Evolutionary conservation across 2,797 vertebrate genomes (phyloP), one percentile per base, ranked within the genome.

Genomic region (Hippoglossus hippoglossus): DNA sequence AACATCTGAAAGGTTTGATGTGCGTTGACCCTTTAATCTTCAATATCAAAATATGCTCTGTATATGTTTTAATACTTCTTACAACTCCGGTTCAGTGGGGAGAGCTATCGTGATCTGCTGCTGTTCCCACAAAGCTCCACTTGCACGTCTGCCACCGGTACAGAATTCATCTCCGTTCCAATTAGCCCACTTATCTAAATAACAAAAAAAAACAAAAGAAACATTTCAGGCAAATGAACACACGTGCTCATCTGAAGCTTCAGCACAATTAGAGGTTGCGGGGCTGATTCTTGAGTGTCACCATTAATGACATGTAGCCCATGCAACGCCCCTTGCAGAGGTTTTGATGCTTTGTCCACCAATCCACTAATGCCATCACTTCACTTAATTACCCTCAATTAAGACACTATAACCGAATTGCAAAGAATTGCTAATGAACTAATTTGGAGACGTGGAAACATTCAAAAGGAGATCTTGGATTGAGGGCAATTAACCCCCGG

Each of bases 321-420:
- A 77, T 83, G 85, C 84, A 79, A 76, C 64, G 82, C 81, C 79
- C 66, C 77, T 77, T 31, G 79, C 85, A 63, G 46, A 55, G 81
- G 85, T 91, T 91, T 93, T 91, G 87, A 91, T 91, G 90, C 90
- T 90, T 93, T 93, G 91, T 93, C 87, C 87, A 63, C 71, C 86
- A 72, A 70, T 59, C 89, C 87, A 88, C 88, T 90, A 92, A 90
- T 88, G 79, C 88, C 86, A 94, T 93, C 90, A 91, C 92, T 94
- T 92, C 90, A 93, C 84, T 93, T 94, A 93, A 94, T 94, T 94
- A 82, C 91, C 90, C 88, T 83, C 90, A 94, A 94, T 94, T 94
- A 94, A 83, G 85, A 92, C 85, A 85, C 89, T 84, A 93, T 89
- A 90, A 84, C 90, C 89, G 81, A 88, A 86, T 88, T 92, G 90